Evolutionary conservation across 2,797 vertebrate species (phyloP).

Genomic region (Acomys russatus): DNA sequence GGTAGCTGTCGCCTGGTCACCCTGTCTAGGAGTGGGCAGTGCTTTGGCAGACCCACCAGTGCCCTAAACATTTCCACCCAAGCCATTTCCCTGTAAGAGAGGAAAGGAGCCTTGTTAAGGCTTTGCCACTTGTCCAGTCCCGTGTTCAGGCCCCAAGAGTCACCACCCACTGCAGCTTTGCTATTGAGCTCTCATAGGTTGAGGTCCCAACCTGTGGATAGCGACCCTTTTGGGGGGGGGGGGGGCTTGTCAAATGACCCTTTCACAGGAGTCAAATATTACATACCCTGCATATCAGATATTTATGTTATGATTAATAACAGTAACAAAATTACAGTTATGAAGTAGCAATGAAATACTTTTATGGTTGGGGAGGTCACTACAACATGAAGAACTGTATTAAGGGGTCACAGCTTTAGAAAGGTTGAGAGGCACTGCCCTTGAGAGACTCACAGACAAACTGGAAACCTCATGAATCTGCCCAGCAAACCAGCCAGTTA

Average conservation of each 20-base stretch:
- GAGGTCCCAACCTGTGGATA: background rate
- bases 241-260: background rate
- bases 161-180: background rate
- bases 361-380: background rate
- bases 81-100: background rate
- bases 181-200: background rate
- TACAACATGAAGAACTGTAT: background rate
- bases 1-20: background rate
- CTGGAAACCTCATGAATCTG: background rate
- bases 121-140: background rate
- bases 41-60: background rate
- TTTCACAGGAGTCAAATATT: background rate
- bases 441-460: constrained; percentile 3
- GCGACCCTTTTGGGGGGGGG: background rate
- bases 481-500: background rate
- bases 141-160: background rate
- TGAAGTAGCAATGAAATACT: background rate
- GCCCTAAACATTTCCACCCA: background rate
- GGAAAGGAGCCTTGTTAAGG: background rate
- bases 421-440: background rate
- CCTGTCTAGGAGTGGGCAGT: background rate
- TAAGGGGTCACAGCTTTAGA: background rate
- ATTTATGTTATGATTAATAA: background rate
- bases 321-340: background rate
- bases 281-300: background rate